Conservation (phyloP, 2,888 invertebrate genomes). For the Hecatera dysodea region DNA sequence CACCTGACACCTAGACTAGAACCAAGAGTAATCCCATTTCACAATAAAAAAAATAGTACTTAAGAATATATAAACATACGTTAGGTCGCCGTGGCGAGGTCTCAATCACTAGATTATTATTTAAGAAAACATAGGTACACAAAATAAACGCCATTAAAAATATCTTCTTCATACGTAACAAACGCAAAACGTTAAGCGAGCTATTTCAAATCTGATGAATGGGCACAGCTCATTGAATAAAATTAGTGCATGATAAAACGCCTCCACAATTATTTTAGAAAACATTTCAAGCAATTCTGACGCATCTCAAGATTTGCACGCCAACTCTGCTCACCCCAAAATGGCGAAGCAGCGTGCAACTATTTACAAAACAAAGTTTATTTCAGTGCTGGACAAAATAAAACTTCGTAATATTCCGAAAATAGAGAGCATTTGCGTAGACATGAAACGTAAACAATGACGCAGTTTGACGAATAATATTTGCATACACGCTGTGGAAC, state of each 20-base stretch:
- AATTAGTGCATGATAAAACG: slow-evolving; percentile 17
- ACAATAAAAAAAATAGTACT: too few relatives aligned
- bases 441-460: slow-evolving; percentile 59
- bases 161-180: too few relatives aligned
- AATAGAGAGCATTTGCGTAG: slow-evolving; percentile 61
- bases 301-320: slow-evolving; percentile 33
- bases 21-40: too few relatives aligned
- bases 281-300: slow-evolving; percentile 13
- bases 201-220: slow-evolving; percentile 29
- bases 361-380: slow-evolving; percentile 66
- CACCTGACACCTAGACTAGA: too few relatives aligned
- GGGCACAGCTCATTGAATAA: slow-evolving; percentile 25
- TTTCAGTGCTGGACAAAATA: slow-evolving; percentile 58
- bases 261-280: slow-evolving; percentile 15
- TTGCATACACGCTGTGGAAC: slow-evolving; percentile 35
- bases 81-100: too few relatives aligned
- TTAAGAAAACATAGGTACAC: too few relatives aligned
- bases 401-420: slow-evolving; percentile 54
- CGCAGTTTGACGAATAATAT: slow-evolving; percentile 54
- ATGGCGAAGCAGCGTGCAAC: slow-evolving; percentile 48
- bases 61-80: too few relatives aligned
- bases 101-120: too few relatives aligned
- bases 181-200: neutral
- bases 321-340: slow-evolving; percentile 30
- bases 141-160: too few relatives aligned